Percentiles rank a stretch among this genome's conserved stretches.
phyloP scores from a whole-genome alignment of 2,113 vertebrate species.

The Ceyx cyanopectus region DNA sequence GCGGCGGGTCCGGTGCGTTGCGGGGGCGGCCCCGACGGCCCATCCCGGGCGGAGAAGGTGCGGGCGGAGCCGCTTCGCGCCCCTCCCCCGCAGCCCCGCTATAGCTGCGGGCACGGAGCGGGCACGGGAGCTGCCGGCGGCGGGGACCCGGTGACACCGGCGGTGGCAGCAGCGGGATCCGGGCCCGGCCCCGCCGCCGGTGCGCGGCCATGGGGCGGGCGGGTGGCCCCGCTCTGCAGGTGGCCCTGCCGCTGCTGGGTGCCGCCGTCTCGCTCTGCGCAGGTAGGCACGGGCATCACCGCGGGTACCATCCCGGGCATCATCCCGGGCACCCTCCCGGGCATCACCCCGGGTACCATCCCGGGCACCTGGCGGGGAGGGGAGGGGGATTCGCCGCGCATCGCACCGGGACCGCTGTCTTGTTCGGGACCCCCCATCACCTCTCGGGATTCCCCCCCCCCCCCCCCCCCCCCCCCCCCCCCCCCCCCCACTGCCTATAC shows the following conservation, averaged over 20 bases:
- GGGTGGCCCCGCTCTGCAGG: constrained; percentile 4
- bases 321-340: too few relatives aligned
- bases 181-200: background rate
- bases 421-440: background rate
- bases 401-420: too few relatives aligned
- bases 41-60: background rate
- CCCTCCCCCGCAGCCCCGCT: background rate
- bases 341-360: too few relatives aligned
- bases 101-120: background rate
- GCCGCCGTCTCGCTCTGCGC: constrained; percentile 56
- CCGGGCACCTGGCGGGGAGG: too few relatives aligned
- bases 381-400: too few relatives aligned
- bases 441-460: too few relatives aligned
- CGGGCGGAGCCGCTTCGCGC: background rate
- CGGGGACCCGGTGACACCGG: too few relatives aligned
- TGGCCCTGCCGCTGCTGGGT: constrained; percentile 58
- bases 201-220: constrained; percentile 57
- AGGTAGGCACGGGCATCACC: constrained; percentile 55
- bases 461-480: too few relatives aligned
- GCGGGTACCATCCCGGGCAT: too few relatives aligned
- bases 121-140: background rate
- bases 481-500: too few relatives aligned
- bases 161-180: background rate
- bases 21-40: background rate
- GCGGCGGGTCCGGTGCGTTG: background rate